Percentiles rank a stretch among this genome's conserved stretches.
These are phyloP conservation scores for Diorhabda elongata DNA, from an alignment of 1,140 invertebrate species.

Conservation along the genomic window DNA sequence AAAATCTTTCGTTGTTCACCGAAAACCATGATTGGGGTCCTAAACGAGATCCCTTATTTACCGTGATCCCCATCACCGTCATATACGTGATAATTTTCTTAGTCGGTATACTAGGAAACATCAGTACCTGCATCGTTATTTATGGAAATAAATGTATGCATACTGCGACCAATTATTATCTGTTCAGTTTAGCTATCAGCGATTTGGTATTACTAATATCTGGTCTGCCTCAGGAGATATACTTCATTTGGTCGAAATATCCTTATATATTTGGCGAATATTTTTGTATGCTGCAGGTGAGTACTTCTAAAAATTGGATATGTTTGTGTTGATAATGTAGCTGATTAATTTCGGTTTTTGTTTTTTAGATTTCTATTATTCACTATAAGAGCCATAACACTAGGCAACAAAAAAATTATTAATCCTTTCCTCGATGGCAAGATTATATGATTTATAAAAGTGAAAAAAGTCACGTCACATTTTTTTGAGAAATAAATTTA, in stretches of 20 bases:
- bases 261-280: constrained; percentile 15
- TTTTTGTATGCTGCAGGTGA: constrained; percentile 15
- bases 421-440: too few species aligned
- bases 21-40: constrained; percentile 38
- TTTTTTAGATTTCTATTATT: too few species aligned
- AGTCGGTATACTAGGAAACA: constrained; percentile 68
- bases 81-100: constrained; percentile 67
- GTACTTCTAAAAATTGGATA: background rate
- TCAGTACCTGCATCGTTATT: constrained; percentile 76
- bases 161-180: constrained; percentile 73
- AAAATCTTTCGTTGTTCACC: constrained; percentile 26
- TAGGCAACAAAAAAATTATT: too few species aligned
- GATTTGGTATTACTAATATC: constrained; percentile 69
- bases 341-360: too few species aligned
- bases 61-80: constrained; percentile 58
- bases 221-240: constrained; percentile 64
- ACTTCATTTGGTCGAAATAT: constrained; percentile 57
- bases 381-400: too few species aligned
- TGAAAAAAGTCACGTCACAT: too few species aligned
- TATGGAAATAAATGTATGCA: constrained; percentile 71
- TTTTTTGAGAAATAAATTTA: too few species aligned
- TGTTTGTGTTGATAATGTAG: too few species aligned
- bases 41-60: constrained; percentile 51
- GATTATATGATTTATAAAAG: too few species aligned
- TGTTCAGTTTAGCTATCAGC: constrained; percentile 74